Percentiles rank a stretch among this genome's conserved stretches.
phyloP scores from a whole-genome alignment of 1,140 invertebrate genomes.

The Lysiphlebus fabarum region DNA sequence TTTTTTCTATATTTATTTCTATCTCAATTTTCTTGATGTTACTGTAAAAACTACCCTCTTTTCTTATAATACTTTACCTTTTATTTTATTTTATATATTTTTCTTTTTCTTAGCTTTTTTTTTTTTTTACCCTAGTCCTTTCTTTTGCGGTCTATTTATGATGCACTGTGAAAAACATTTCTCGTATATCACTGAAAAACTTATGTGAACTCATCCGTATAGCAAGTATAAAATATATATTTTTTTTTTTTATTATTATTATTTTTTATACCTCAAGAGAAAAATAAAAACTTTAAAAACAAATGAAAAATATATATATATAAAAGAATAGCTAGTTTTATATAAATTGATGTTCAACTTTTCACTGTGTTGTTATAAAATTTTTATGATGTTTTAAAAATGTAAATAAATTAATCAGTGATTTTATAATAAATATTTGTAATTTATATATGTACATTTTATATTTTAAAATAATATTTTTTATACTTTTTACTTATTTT shows the following conservation, averaged over 20 bases:
- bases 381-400: too few relatives aligned
- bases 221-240: constrained; percentile 9
- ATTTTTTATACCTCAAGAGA: constrained; percentile 1
- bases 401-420: too few relatives aligned
- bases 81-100: neutral
- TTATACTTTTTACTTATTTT: too few relatives aligned
- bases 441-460: too few relatives aligned
- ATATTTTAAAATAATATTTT: too few relatives aligned
- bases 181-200: constrained; percentile 46
- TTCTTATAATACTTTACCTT: neutral
- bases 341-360: too few relatives aligned
- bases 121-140: constrained; percentile 27
- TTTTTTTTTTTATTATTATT: constrained; percentile 1
- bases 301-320: neutral
- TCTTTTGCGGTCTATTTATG: constrained; percentile 45
- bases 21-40: neutral
- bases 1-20: too few relatives aligned
- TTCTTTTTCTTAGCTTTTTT: too few relatives aligned
- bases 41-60: neutral
- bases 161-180: constrained; percentile 48
- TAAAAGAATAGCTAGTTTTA: too few relatives aligned
- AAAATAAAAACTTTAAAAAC: constrained; percentile 10
- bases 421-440: too few relatives aligned
- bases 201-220: constrained; percentile 41
- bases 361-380: too few relatives aligned